A percentile compares a stretch with the other conserved stretches of the same genome.
Conservation (phyloP, 2,113 vertebrate species). For the Nothocercus julius region DNA sequence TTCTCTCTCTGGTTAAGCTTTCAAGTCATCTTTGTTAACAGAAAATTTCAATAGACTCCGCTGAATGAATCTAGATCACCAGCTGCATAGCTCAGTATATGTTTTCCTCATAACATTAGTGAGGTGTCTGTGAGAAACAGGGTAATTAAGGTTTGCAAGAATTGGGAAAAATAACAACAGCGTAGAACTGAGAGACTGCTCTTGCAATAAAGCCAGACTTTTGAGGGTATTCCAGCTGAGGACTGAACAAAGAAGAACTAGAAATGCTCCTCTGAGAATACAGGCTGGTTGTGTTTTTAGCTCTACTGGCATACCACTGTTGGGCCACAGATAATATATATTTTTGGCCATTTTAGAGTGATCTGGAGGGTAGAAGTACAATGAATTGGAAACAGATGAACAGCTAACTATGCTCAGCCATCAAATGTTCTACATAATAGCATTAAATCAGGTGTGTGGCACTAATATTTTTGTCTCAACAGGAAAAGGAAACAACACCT, state of each 20-base stretch:
- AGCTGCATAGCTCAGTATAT: not conserved
- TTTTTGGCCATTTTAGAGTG: constrained; percentile 44
- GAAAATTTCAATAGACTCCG: not conserved
- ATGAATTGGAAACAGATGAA: constrained; percentile 58
- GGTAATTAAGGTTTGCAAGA: not conserved
- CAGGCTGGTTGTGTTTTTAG: not conserved
- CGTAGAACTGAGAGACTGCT: not conserved
- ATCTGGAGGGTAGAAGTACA: constrained; percentile 40
- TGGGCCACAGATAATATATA: not conserved
- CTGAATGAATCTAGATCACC: not conserved
- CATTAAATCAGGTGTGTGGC: constrained; percentile 59
- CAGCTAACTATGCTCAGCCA: not conserved
- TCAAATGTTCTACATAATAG: constrained; percentile 17
- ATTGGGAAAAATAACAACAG: not conserved
- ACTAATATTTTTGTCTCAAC: constrained; percentile 31
- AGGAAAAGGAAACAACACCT: constrained; percentile 49
- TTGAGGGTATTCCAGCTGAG: not conserved
- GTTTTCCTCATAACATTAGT: not conserved
- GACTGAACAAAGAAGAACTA: not conserved
- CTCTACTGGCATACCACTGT: not conserved
- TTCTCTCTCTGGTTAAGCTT: not conserved
- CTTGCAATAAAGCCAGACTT: not conserved
- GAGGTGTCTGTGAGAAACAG: not conserved
- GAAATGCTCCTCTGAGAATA: not conserved
- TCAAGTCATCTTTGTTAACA: not conserved